Evolutionary conservation across 2,888 invertebrate genomes (phyloP), one percentile per base, ranked within the genome.

Genomic region (Aphrophora alni): DNA sequence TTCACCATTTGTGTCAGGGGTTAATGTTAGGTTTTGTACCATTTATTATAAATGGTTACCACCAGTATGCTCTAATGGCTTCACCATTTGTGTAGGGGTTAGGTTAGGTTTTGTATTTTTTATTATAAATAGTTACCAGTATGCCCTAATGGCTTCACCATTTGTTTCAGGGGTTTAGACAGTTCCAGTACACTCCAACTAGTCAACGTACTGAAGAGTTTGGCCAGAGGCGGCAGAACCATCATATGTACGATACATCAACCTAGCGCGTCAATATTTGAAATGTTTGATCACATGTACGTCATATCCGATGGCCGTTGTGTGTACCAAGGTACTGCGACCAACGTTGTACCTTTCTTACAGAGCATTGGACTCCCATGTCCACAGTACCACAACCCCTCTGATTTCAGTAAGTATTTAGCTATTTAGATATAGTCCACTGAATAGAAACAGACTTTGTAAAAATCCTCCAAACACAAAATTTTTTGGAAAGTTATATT

Each of bases 211-310:
- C 86, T 91, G 72, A 90, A 90, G 86, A 87, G 88, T 17, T 86
- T 91, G 81, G 90, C 91, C 2, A 87, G 88, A 72, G 87, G 87
- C 17, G 91, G 91, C 0, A 86, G 91, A 27, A 91, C 91, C 14
- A 90, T 92, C 75, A 89, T 92, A 82, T 91, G 91, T 85, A 91
- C 91, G 7, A 91, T 92, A 79, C 92, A 92, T 86, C 92, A 92
- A 85, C 92, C 92, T 0, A 90, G 90, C 82, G 91, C 91, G 69
- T 89, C 90, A 83, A 87, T 91, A 28, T 91, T 91, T 85, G 91
- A 91, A 85, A 90, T 90, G 88, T 91, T 92, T 87, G 91, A 87
- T 82, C 88, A 91, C 88, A 86, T 91, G 26, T 91, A 91, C 86
- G 88, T 92, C 85, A 86, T 92, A 75, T 89, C 90, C n/a, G 89